phyloP scores from a whole-genome alignment of 2,888 invertebrate species.

The Chloroclysta siterata region DNA sequence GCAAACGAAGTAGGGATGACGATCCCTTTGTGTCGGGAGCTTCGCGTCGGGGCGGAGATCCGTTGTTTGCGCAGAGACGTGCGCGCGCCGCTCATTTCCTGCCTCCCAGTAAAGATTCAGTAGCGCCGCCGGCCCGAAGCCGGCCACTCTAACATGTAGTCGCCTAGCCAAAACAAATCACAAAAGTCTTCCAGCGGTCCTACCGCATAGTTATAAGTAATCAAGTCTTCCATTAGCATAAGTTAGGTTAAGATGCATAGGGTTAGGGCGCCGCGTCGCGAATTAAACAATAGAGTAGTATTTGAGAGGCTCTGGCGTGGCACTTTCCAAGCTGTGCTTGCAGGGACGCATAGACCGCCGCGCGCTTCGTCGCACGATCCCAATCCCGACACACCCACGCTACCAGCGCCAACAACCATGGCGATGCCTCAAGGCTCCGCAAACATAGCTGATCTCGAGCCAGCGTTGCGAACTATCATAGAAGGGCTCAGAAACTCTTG shows the following conservation, averaged over 20 bases:
- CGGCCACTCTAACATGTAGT: slow-evolving; percentile 77
- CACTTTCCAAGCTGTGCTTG: slow-evolving; percentile 82
- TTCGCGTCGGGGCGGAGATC: slow-evolving; percentile 58
- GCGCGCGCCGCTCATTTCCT: slow-evolving; percentile 63
- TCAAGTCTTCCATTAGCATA: slow-evolving; percentile 83
- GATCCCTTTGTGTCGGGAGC: slow-evolving; percentile 56
- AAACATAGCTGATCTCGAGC: slow-evolving; percentile 76
- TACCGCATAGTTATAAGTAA: slow-evolving; percentile 73
- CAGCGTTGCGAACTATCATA: slow-evolving; percentile 70
- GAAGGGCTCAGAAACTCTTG: slow-evolving; percentile 70
- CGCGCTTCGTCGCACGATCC: slow-evolving; percentile 72
- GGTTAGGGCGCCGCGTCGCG: slow-evolving; percentile 78
- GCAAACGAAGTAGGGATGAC: slow-evolving; percentile 42
- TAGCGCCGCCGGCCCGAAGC: slow-evolving; percentile 80
- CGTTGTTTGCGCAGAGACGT: slow-evolving; percentile 79
- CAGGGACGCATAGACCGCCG: slow-evolving; percentile 70
- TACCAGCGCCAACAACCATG: slow-evolving; percentile 46
- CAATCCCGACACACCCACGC: slow-evolving; percentile 51
- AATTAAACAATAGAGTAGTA: slow-evolving; percentile 86
- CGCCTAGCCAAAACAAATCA: slow-evolving; percentile 52
- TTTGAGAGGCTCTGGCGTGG: slow-evolving; percentile 91
- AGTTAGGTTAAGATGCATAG: slow-evolving; percentile 77
- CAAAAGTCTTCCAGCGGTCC: slow-evolving; percentile 72
- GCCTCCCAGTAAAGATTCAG: slow-evolving; percentile 54
- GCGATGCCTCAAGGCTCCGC: slow-evolving; percentile 52